These are phyloP conservation scores for Hydrozoanthus tunicans DNA, from an alignment of 64 coral and sea anemone genomes.

Conservation along the genomic window DNA sequence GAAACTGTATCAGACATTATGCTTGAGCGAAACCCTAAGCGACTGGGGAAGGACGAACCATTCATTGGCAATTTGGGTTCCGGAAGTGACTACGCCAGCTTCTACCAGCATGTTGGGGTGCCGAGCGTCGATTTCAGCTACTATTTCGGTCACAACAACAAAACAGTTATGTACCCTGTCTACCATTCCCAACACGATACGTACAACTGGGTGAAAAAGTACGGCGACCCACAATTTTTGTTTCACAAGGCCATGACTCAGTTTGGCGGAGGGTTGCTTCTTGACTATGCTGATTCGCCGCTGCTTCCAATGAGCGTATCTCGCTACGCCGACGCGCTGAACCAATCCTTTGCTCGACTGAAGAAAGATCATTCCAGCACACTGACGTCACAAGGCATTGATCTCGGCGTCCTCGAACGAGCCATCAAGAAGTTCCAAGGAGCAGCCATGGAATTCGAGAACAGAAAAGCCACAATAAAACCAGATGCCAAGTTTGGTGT, in stretches of 20 bases:
- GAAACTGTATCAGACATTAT: slow-evolving; percentile 77
- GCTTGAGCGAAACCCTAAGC: slow-evolving; percentile 54
- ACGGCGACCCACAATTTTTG: slow-evolving; percentile 76
- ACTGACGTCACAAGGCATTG: not conserved
- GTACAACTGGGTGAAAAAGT: slow-evolving; percentile 69
- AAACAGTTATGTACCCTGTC: slow-evolving; percentile 62
- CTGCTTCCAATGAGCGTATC: slow-evolving; percentile 30
- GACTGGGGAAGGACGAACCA: slow-evolving; percentile 24
- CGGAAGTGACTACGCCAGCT: slow-evolving; percentile 75
- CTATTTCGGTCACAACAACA: slow-evolving; percentile 65
- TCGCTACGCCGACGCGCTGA: slow-evolving; percentile 19
- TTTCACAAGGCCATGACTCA: slow-evolving; percentile 76
- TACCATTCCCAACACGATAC: slow-evolving; percentile 90
- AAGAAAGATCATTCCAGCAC: not conserved
- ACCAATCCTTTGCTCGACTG: slow-evolving; percentile 11
- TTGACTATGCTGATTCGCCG: slow-evolving; percentile 32
- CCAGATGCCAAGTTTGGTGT: not conserved
- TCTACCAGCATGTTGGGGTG: slow-evolving; percentile 69
- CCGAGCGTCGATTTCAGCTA: slow-evolving; percentile 64
- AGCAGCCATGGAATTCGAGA: slow-evolving; percentile 16
- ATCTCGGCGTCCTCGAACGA: slow-evolving; percentile 19
- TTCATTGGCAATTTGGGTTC: slow-evolving; percentile 58
- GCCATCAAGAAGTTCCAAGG: slow-evolving; percentile 41
- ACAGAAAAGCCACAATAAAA: slow-evolving; percentile 26
- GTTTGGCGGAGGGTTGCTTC: slow-evolving; percentile 51